These are phyloP conservation scores for Sphecodes monilicornis DNA, from an alignment of 2,888 invertebrate genomes.

Conservation along the genomic window DNA sequence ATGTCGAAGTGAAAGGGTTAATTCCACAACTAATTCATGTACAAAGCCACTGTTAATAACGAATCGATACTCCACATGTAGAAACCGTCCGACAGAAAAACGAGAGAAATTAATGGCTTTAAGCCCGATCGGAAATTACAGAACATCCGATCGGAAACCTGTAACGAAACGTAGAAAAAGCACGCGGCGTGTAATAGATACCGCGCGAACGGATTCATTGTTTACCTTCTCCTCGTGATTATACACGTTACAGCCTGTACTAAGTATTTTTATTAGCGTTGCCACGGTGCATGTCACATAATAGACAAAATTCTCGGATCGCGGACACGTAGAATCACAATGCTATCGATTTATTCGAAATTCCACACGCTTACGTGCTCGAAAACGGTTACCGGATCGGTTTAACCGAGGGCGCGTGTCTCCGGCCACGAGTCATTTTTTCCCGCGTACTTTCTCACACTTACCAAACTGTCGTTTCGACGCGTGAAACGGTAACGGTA, in stretches of 20 bases:
- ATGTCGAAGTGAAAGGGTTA: conserved; percentile 45
- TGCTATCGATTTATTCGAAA: conserved; percentile 66
- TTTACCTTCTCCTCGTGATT: conserved; percentile 66
- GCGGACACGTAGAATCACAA: conserved; percentile 39
- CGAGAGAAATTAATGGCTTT: not conserved
- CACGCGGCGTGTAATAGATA: conserved; percentile 61
- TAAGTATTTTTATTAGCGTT: conserved; percentile 2
- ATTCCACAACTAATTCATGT: conserved; percentile 40
- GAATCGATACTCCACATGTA: not conserved
- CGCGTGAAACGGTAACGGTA: conserved; percentile 28
- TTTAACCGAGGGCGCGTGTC: conserved; percentile 68
- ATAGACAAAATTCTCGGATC: conserved; percentile 30
- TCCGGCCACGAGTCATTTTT: conserved; percentile 62
- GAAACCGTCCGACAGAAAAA: not conserved
- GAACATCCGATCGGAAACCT: conserved; percentile 9
- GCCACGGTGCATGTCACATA: conserved; percentile 33
- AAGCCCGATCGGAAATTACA: not conserved
- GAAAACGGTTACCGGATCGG: conserved; percentile 69
- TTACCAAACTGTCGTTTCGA: conserved; percentile 48
- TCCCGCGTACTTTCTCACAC: conserved; percentile 64
- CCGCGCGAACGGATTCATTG: conserved; percentile 63
- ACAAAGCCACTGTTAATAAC: not conserved
- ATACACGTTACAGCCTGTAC: conserved; percentile 33
- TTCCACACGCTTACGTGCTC: conserved; percentile 58
- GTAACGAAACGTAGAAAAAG: conserved; percentile 36